Conservation (phyloP, 2,113 vertebrate species). For the Neogale vison region DNA sequence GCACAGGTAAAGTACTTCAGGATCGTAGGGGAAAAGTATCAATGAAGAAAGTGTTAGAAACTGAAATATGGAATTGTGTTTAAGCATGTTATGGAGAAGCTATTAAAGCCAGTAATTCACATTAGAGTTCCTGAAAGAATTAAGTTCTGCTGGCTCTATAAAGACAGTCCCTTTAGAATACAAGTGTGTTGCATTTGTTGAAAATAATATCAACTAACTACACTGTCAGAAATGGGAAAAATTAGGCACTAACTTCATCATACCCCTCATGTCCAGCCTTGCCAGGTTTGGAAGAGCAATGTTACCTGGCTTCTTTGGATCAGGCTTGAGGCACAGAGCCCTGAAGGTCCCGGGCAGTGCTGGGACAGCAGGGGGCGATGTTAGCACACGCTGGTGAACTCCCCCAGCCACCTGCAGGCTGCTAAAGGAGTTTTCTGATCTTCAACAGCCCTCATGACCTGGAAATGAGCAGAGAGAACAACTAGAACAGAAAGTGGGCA, state of each 20-base stretch:
- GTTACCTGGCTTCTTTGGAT: background rate
- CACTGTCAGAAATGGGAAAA: background rate
- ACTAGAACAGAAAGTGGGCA: background rate
- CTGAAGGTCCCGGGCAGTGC: background rate
- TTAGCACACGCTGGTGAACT: background rate
- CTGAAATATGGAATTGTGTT: background rate
- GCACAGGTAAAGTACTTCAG: background rate
- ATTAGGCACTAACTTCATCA: background rate
- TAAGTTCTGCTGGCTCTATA: background rate
- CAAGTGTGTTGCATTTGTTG: accelerated
- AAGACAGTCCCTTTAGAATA: background rate
- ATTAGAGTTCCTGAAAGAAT: background rate
- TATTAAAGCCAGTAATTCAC: background rate
- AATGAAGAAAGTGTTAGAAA: background rate
- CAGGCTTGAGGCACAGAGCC: background rate
- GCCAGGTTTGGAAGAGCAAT: background rate
- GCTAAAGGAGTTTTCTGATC: background rate
- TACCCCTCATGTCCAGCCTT: background rate
- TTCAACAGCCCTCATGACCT: background rate
- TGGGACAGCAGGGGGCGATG: conserved; percentile 52
- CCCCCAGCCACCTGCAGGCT: background rate
- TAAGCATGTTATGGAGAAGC: background rate
- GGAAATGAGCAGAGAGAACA: background rate
- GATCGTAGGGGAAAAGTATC: background rate
- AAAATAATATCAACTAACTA: background rate